Base-by-base conservation (phyloP, 2,797 vertebrate species). In the Bradypus variegatus region DNA sequence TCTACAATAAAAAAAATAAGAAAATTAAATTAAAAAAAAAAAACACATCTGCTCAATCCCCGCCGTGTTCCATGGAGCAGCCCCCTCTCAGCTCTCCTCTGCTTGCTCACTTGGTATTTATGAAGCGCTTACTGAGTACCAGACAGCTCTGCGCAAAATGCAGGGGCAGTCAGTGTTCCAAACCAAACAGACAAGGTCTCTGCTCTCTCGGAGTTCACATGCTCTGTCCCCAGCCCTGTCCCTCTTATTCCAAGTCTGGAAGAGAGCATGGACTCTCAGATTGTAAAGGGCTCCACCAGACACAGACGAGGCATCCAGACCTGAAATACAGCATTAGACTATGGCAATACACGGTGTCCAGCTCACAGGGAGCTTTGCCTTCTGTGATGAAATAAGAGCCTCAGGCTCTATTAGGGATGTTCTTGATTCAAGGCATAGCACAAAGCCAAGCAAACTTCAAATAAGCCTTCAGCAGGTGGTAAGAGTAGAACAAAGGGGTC, bases 391-490 rank as follows among this genome's bases (percentile, higher is more conserved):
- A 60, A 50, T 0, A 80, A 80, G 27, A 77, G 75, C 31, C 53
- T 58, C 29, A 5, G 80, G 21, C 50, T 89, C 75, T 4, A 2
- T 5, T 8, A 89, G n/a, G 38, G 9, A 73, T 29, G 8, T 31
- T 86, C 67, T 91, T 70, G 36, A 2, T 72, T 80, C 73, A 78
- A 78, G 50, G 41, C 64, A 78, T 29, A 78, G 62, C 48, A 38
- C 93, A 64, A 72, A 92, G 64, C 36, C 75, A 58, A 53, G 55
- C 15, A 33, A 58, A 80, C 89, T 14, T 45, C 84, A 50, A 58
- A 86, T 50, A n/a, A 45, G 18, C 88, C 60, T 45, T 15, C 41
- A 53, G 33, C 33, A 64, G 69, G 69, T 41, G 73, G 77, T 50
- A 16, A 75, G 41, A 41, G 50, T 19, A 1, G n/a, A 55, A 50